A percentile compares a stretch with the other conserved stretches of the same genome.
phyloP scores from a whole-genome alignment of 2,797 vertebrate species.

The Melanotaenia trifasciata region DNA sequence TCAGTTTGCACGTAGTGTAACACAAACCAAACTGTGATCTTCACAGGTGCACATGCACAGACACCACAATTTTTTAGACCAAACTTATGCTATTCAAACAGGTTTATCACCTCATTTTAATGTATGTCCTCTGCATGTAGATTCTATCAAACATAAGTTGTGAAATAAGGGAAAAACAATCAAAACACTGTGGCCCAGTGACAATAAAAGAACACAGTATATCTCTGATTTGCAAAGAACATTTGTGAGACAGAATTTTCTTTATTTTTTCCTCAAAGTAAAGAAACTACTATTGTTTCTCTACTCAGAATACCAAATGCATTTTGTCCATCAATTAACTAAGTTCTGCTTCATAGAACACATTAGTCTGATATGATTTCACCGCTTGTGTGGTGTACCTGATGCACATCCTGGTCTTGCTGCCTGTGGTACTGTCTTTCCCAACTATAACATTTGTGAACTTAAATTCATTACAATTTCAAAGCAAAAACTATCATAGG shows the following conservation, averaged over 20 bases:
- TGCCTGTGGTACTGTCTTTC: background rate
- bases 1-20: background rate
- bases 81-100: background rate
- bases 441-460: slow-evolving; percentile 6
- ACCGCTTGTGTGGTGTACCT: background rate
- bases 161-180: background rate
- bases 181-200: background rate
- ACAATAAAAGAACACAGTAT: background rate
- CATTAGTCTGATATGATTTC: slow-evolving; percentile 14
- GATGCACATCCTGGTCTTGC: slow-evolving; percentile 1
- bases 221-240: background rate
- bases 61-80: background rate
- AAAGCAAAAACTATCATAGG: background rate
- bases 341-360: background rate
- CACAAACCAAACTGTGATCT: background rate
- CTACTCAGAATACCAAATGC: background rate
- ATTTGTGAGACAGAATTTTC: background rate
- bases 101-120: background rate
- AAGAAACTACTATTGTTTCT: slow-evolving; percentile 30
- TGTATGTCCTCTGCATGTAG: background rate
- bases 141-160: background rate
- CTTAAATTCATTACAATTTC: slow-evolving; percentile 16
- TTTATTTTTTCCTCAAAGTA: slow-evolving; percentile 11
- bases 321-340: slow-evolving; percentile 31
- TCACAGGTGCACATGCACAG: background rate